Conservation (phyloP, 2,888 invertebrate species). For the Margaritifera margaritifera region DNA sequence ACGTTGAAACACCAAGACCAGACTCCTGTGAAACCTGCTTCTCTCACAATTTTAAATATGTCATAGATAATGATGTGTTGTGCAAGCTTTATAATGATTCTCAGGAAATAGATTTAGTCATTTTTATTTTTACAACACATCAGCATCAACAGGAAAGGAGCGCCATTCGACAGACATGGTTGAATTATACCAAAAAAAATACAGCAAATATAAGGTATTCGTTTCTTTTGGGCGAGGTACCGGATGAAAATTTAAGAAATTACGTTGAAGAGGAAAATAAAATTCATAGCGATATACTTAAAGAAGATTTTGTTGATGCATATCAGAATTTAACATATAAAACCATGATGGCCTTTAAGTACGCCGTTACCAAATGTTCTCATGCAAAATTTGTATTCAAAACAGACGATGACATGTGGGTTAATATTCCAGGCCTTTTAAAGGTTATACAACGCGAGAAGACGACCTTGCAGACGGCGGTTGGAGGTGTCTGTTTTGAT, state of each 20-base stretch:
- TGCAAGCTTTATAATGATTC: constrained; percentile 13
- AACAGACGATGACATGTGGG: constrained; percentile 60
- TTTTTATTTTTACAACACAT: constrained; percentile 32
- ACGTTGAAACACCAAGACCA: constrained; percentile 1
- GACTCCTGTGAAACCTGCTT: constrained; percentile 31
- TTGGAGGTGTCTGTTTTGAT: constrained; percentile 41
- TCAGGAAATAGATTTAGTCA: constrained; percentile 23
- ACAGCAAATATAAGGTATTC: constrained; percentile 32
- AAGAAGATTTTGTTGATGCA: constrained; percentile 40
- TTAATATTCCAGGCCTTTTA: constrained; percentile 36
- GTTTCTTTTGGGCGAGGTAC: constrained; percentile 29
- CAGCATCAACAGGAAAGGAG: constrained; percentile 18
- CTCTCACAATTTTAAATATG: constrained; percentile 35
- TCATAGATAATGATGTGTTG: constrained; percentile 31
- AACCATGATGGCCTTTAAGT: constrained; percentile 44
- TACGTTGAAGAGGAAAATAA: constrained; percentile 23
- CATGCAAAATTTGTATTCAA: constrained; percentile 38
- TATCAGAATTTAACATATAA: constrained; percentile 43
- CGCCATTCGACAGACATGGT: constrained; percentile 38
- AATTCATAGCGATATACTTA: constrained; percentile 30
- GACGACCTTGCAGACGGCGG: constrained; percentile 20
- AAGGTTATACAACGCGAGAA: constrained; percentile 13
- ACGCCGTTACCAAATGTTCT: constrained; percentile 33
- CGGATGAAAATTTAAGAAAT: background rate
- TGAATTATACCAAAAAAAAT: constrained; percentile 26